Evolutionary conservation across 2,113 vertebrate species (phyloP).

Genomic region (Perca schrenkii): DNA sequence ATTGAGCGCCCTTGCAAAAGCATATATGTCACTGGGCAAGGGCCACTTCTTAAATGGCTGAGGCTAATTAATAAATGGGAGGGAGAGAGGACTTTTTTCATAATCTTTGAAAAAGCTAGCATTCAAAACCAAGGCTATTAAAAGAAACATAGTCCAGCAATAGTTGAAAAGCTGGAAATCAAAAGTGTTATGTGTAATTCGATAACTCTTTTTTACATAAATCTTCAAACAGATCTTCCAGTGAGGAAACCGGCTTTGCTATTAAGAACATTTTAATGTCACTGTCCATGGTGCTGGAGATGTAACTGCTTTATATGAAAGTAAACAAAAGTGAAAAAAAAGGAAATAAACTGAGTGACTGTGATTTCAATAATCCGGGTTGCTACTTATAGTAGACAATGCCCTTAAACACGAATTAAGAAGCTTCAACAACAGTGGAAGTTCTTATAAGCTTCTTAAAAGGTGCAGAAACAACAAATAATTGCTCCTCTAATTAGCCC

Average conservation of each 20-base stretch:
- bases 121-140: constrained; percentile 42
- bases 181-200: neutral
- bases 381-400: neutral
- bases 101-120: constrained; percentile 7
- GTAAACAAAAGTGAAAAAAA: neutral
- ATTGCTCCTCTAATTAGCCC: too few relatives aligned
- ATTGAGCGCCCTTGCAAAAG: constrained; percentile 35
- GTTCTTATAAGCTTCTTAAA: neutral
- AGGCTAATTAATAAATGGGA: constrained; percentile 56
- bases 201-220: neutral
- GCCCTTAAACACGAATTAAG: neutral
- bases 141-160: constrained; percentile 38
- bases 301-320: neutral
- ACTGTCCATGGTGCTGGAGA: constrained; percentile 52
- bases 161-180: neutral
- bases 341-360: neutral
- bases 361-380: neutral
- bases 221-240: constrained; percentile 15
- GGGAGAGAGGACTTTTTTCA: constrained; percentile 18
- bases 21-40: constrained; percentile 57
- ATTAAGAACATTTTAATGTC: constrained; percentile 1
- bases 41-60: constrained; percentile 57
- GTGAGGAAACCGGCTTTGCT: too few relatives aligned
- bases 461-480: neutral
- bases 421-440: neutral